Conservation (phyloP, 2,797 vertebrate species). For the Poecilia gillii region DNA sequence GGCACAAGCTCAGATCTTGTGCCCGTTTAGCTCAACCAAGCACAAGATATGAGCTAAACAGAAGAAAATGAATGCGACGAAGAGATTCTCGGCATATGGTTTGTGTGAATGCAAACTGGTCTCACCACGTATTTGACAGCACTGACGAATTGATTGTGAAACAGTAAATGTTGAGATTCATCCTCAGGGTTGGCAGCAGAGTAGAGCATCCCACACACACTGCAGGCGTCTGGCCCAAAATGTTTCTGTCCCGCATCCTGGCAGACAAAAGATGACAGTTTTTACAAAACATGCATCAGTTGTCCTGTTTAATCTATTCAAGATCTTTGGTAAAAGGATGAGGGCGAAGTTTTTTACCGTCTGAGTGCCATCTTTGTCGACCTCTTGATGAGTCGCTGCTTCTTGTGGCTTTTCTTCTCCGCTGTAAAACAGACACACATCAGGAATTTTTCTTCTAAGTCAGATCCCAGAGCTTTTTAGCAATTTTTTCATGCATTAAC, state of each 20-base stretch:
- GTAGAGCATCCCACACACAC: slow-evolving; percentile 97
- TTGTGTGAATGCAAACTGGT: slow-evolving; percentile 13
- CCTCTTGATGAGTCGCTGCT: slow-evolving; percentile 79
- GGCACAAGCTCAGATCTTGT: no score
- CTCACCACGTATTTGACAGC: slow-evolving; percentile 99
- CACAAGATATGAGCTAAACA: background rate
- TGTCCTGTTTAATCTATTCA: background rate
- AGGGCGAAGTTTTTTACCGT: slow-evolving; percentile 54
- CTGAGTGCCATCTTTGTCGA: slow-evolving; percentile 87
- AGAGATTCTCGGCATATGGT: background rate
- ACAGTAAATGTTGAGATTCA: slow-evolving; percentile 96
- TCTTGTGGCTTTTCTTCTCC: slow-evolving; percentile 61
- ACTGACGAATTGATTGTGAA: slow-evolving; percentile 99
- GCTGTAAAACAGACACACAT: slow-evolving; percentile 56
- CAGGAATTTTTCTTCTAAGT: background rate
- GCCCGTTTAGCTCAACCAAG: background rate
- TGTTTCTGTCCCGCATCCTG: slow-evolving; percentile 95
- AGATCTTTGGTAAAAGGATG: background rate
- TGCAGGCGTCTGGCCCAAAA: slow-evolving; percentile 94
- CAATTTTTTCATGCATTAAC: background rate
- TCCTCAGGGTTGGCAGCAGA: slow-evolving; percentile 95
- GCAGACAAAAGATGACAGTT: slow-evolving; percentile 11
- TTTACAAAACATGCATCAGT: background rate
- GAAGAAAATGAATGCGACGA: background rate
- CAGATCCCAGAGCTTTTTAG: background rate